Percentiles rank a stretch among this genome's conserved stretches.
These are phyloP conservation scores for Ornithoptera alexandrae DNA, from an alignment of 2,888 invertebrate species.

Conservation along the genomic window DNA sequence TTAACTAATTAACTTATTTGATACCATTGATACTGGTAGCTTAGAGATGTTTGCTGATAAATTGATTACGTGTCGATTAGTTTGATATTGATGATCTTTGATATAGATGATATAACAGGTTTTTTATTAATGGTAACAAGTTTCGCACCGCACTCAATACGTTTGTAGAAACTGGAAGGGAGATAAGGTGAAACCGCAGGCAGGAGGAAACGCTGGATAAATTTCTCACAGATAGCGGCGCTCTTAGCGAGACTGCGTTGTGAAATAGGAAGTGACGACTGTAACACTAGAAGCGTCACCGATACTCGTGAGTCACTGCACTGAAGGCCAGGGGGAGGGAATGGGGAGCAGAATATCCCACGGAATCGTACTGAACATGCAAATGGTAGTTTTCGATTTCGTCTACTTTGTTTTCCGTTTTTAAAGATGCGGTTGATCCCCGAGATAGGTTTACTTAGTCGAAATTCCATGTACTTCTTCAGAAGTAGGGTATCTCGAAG, in stretches of 20 bases:
- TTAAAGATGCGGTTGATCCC: too few species aligned
- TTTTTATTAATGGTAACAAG: neutral
- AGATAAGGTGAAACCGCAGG: slow-evolving; percentile 30
- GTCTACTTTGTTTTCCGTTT: neutral
- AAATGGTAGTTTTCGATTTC: neutral
- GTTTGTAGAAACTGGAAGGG: slow-evolving; percentile 21
- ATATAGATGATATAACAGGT: neutral
- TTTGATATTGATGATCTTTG: too few species aligned
- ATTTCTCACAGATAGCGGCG: slow-evolving; percentile 33
- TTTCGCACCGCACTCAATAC: neutral
- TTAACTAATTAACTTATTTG: too few species aligned
- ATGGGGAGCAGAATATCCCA: slow-evolving; percentile 3
- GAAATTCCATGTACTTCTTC: too few species aligned
- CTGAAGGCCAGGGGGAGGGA: neutral
- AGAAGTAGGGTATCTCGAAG: too few species aligned
- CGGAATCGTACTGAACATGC: neutral
- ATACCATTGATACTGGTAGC: too few species aligned
- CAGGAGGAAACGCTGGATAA: slow-evolving; percentile 35
- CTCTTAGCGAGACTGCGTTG: slow-evolving; percentile 37
- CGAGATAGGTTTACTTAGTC: too few species aligned
- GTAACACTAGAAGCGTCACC: slow-evolving; percentile 66
- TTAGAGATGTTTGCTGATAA: too few species aligned
- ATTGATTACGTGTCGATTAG: too few species aligned
- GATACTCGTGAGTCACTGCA: slow-evolving; percentile 62
- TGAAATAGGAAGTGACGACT: slow-evolving; percentile 65